Evolutionary conservation across 2,888 invertebrate species (phyloP), one percentile per base, ranked within the genome.

Genomic region (Drosophila siamana): DNA sequence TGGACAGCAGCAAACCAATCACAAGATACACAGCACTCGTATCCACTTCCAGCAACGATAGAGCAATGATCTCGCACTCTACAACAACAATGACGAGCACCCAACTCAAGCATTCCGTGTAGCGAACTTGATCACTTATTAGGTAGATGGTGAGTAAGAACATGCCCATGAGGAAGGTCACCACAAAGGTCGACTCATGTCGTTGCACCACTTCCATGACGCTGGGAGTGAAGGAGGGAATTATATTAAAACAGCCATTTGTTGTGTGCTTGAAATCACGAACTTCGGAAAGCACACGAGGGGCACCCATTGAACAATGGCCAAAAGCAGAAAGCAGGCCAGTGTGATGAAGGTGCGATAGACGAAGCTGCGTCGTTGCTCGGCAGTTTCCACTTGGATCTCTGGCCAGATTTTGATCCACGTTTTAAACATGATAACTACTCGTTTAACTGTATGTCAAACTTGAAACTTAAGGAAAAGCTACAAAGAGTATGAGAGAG

Each of bases 371-470:
- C 66, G 60, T 1, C 83, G 64, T 7, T 68, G 48, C 0, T 26
- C 22, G 0, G 59, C 22, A 7, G 43, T 55, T 38, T 80, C 84
- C 13, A 43, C 0, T 1, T 13, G 2, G 2, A 28, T 8, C 2
- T 60, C 52, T 6, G 52, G 26, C 78, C 66, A 63, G 9, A 79
- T 1, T 6, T 26, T 11, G 1, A 51, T 19, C 5, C 44, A 48
- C 2, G 51, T 9, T 26, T 78, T 59, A 28, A 86, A 72, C 86
- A 81, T 81, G 24, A 38, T 24, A 22, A 54, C 57, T 36, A 8
- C 13, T 15, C 15, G 33, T 38, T 38, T 38, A 47, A 64, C 62
- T 80, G 13, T 36, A 15, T 24, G 4, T 46, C 7, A n/a, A 50
- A 16, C 15, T 5, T 19, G 38, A 28, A 44, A 57, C 30, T 33